Evolutionary conservation across 2,113 vertebrate species (phyloP), one percentile per base, ranked within the genome.

Genomic region (Amazona guildingii): DNA sequence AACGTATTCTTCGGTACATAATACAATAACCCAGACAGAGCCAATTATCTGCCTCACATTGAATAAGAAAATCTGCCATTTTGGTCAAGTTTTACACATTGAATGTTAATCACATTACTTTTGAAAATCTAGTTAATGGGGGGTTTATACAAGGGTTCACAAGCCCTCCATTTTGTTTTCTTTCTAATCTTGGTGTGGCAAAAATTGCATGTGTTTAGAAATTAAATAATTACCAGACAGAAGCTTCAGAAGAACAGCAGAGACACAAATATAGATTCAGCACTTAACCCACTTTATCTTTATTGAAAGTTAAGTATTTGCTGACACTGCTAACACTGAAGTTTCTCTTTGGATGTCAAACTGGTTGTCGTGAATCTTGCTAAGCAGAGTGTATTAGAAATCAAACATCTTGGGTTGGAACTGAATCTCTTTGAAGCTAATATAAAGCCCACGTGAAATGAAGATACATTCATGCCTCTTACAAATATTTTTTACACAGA

Each of bases 1-100:
- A 92, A 88, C 39, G 51, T 79, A 94, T 93, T 97, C 67, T 96
- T 93, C 66, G 41, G 51, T 69, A 83, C 74, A 95, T 73, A 90
- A 86, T 87, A 88, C 74, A 87, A 88, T 85, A 96, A 93, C 23
- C 41, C 92, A 84, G 77, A 80, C 55, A 91, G 83, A 79, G 37
- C 43, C 91, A 97, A 95, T 96, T 97, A 96, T 92, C 62, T 70
- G 55, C 74, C 59, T 78, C 44, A 52, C 20, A 77, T 3, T 94
- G 94, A 96, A 95, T 68, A 84, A 87, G 74, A 94, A 96, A 83
- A 78, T 39, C 33, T 91, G 24, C 35, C 57, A 73, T 90, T 93
- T 92, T 95, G 67, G 64, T 92, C 46, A 92, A 77, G 48, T 91
- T 88, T 93, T 92, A 55, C 25, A 78, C 59, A 66, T 7, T 63